Percentiles rank a stretch among this genome's conserved stretches.
phyloP scores from a whole-genome alignment of 1,140 invertebrate genomes.

The Drosophila insularis region DNA sequence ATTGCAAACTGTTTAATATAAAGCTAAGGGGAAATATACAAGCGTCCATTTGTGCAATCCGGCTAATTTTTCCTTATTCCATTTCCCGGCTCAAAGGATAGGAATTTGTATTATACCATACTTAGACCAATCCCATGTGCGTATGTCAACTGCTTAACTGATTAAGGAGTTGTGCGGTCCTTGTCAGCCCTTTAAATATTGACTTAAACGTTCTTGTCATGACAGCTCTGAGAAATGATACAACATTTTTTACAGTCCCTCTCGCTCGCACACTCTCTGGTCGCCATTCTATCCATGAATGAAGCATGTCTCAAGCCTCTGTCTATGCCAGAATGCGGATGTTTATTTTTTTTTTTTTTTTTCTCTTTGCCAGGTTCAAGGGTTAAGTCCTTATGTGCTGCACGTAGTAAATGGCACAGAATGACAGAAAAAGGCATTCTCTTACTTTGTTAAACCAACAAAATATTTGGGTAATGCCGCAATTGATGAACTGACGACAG shows the following conservation, averaged over 20 bases:
- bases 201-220: slow-evolving; percentile 46
- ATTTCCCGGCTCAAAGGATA: slow-evolving; percentile 48
- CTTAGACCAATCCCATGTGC: neutral
- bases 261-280: neutral
- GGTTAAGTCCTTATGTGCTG: neutral
- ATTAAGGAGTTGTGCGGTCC: slow-evolving; percentile 39
- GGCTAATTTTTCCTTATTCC: slow-evolving; percentile 46
- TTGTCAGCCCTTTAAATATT: slow-evolving; percentile 48
- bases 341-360: neutral
- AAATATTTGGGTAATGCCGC: neutral
- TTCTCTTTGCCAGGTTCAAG: neutral
- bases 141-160: slow-evolving; percentile 38
- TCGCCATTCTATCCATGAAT: neutral
- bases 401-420: neutral
- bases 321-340: slow-evolving; percentile 6
- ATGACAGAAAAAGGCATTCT: neutral
- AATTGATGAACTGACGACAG: neutral
- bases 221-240: slow-evolving; percentile 45
- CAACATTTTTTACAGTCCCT: slow-evolving; percentile 24
- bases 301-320: neutral
- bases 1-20: slow-evolving; percentile 58
- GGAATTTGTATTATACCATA: neutral
- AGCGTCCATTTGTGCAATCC: slow-evolving; percentile 46
- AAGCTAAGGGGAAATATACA: slow-evolving; percentile 33
- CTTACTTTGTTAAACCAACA: neutral